A percentile compares a stretch with the other conserved stretches of the same genome.
Conservation (phyloP, 2,113 vertebrate species). For the Microtus pennsylvanicus region DNA sequence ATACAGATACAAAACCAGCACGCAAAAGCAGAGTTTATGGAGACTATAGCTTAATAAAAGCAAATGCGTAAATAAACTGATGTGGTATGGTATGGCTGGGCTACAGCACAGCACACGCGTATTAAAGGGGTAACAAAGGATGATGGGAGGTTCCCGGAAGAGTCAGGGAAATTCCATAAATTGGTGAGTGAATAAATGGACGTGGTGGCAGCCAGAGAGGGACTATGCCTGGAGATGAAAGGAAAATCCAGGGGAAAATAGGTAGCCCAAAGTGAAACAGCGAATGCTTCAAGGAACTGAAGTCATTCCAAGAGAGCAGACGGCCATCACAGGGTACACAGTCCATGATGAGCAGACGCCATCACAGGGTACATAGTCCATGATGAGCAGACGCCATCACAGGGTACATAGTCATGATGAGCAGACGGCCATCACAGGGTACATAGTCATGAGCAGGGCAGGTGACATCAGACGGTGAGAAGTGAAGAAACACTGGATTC, state of each 20-base stretch:
- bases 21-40: not conserved
- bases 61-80: not conserved
- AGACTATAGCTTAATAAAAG: conserved; percentile 27
- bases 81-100: not conserved
- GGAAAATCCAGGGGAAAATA: not conserved
- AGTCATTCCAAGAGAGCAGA: not conserved
- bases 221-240: not conserved
- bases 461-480: not conserved
- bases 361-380: not conserved
- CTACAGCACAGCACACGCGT: not conserved
- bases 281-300: not conserved
- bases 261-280: not conserved
- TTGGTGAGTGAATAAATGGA: not conserved
- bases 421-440: not conserved
- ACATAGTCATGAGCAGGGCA: not conserved
- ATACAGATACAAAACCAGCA: not conserved
- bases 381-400: too few species aligned
- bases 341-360: too few species aligned
- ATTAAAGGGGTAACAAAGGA: conserved; percentile 7
- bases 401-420: not conserved
- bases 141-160: conserved; percentile 17
- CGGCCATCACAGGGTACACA: not conserved
- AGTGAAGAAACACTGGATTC: not conserved
- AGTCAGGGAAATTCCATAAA: not conserved
- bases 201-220: not conserved